Base-by-base conservation (phyloP, 2,888 invertebrate genomes). In the Drosophila anomalata region DNA sequence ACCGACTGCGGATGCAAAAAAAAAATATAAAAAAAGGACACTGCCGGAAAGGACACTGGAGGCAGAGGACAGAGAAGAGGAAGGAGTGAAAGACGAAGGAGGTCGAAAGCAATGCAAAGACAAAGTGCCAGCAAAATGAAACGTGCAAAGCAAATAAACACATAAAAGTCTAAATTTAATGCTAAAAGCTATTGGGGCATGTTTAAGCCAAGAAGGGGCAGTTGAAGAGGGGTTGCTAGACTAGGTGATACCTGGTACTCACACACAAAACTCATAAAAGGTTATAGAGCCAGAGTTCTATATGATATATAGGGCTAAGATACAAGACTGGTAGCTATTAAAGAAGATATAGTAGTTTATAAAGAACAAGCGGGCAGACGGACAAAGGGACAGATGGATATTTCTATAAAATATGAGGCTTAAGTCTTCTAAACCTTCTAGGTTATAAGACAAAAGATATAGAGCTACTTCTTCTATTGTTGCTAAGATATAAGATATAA, bases 71-170 rank as follows among this genome's bases (percentile, higher is more conserved):
- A 26, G 46, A 31, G 17, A 11, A 52, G 14, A 31, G 4, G 24
- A 42, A 14, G 39, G 36, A 20, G 7, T 0, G 24, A n/a, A 24
- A 6, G 39, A 7, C n/a, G 26, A 71, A 56, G 41, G 55, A 60
- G 48, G 65, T 58, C 58, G 33, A 46, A 71, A 60, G 61, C 68
- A 63, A 61, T 67, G 59, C 44, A 52, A 51, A 80, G 66, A 83
- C 75, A 80, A 79, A 78, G 81, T 73, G 74, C 50, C n/a, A 68
- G 66, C 73, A 62, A 75, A 62, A 68, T 61, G 69, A 76, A 79
- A 85, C 87, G 87, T 78, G 79, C 78, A 71, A 87, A 77, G 72
- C 75, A 85, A 82, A 87, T 85, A 87, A 85, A 87, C 87, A 83
- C 79, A 84, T 79, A 77, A 74, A 87, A 82, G 85, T 82, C 85